Evolutionary conservation across 2,797 vertebrate species (phyloP), one percentile per base, ranked within the genome.

Genomic region (Danionella dracula): DNA sequence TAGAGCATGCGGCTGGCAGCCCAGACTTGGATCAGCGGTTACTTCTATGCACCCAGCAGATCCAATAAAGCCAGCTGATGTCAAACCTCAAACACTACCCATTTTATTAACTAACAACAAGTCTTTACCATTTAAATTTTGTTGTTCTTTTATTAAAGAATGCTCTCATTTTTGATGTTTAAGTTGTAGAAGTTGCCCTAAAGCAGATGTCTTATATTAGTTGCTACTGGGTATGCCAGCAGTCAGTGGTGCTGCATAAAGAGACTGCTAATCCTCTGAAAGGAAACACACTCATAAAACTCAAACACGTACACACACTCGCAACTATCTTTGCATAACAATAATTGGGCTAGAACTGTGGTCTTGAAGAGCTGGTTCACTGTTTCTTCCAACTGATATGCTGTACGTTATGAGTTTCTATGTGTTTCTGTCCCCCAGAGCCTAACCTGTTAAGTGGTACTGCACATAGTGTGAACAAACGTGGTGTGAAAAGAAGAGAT

Each of bases 401-500:
- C 7, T 17, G 27, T 1, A 9, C 32, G 8, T 1, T 8, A 4
- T 9, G 8, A 54, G 23, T 11, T n/a, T 35, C n/a, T n/a, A n/a
- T 63, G 62, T 50, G 23, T 81, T 72, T 77, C 66, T 56, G 23
- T 71, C 41, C 35, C 45, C 15, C 80, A 99, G 97, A 99, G 79
- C 97, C 97, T 56, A 99, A 99, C 83, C 88, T 99, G 80, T 78
- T 99, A 79, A 99, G 95, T 56, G 94, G 97, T 74, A 99, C 97
- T 42, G 95, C 97, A 67, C 97, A 99, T 83, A 99, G 97, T 50
- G 95, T 99, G 74, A 99, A 96, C 84, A 99, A 98, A 77, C 91
- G 96, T 70, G 97, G 97, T 11, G 94, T 99, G 49, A 98, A 98
- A 77, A 91, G 95, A 69, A 86, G 95, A 76, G 97, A 99, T 86